Conservation (phyloP, 2,888 invertebrate genomes). For the Smittia aterrima region DNA sequence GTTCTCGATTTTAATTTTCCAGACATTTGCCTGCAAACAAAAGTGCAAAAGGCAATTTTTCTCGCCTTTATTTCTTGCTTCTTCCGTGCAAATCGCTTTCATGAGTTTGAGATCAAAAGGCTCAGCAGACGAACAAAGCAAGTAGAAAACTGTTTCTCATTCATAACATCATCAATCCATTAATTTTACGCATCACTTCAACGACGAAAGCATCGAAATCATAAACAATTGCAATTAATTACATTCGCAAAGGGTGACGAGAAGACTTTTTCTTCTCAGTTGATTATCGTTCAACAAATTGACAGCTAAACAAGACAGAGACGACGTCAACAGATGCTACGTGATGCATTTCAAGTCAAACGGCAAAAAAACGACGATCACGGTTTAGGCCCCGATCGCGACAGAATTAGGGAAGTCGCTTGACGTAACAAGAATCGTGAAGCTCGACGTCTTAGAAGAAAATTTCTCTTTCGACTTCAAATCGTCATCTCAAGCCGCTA, state of each 20-base stretch:
- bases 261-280: not conserved
- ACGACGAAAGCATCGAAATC: not conserved
- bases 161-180: not conserved
- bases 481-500: constrained; percentile 27
- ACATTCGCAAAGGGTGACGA: constrained; percentile 23
- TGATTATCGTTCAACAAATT: not conserved
- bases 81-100: constrained; percentile 18
- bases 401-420: constrained; percentile 5
- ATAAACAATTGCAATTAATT: not conserved
- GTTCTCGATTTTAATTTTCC: not conserved
- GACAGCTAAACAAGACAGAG: constrained; percentile 32
- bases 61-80: not conserved
- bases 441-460: constrained; percentile 24
- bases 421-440: constrained; percentile 28
- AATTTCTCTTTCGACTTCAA: not conserved
- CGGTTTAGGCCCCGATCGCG: not conserved
- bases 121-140: not conserved
- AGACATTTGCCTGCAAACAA: not conserved
- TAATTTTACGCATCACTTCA: not conserved
- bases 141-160: constrained; percentile 4
- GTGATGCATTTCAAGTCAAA: constrained; percentile 16
- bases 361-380: not conserved
- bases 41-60: not conserved
- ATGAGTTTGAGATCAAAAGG: not conserved
- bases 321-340: constrained; percentile 31